Base-by-base conservation (phyloP, 2,797 vertebrate species). In the Crocodylus rhombifer region DNA sequence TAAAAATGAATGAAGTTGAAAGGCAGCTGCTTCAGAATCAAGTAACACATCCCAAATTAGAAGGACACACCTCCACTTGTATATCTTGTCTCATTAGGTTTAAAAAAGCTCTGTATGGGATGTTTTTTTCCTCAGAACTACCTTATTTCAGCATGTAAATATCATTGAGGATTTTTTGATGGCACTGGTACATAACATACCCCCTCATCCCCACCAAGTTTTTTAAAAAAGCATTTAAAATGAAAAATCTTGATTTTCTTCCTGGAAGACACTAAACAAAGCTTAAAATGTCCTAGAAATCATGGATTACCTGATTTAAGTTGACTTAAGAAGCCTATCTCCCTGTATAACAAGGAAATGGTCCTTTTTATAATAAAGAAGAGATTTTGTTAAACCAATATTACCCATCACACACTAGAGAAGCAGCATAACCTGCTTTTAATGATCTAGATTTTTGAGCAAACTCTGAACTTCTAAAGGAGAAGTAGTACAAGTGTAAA, bases 401-500 rank as follows among this genome's bases (percentile, higher is more conserved):
- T 92, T 89, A 28, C 60, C 60, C 83, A n/a, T 17, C 7, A 62
- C 20, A 18, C 4, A 86, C 86, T 82, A 81, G 55, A 83, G 63
- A 91, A 75, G 55, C 82, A 55, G 84, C 85, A 95, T 71, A 96
- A 86, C 51, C 23, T 42, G 60, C 2, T 93, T 95, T 80, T 91
- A 96, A 95, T 60, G 55, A 93, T 14, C 23, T 60, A 30, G 88
- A 92, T 95, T 91, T 95, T 92, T 87, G 82, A 93, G 74, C 91
- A 92, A 97, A 90, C 55, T 8, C 28, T 82, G 82, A 21, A 91
- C 89, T 90, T 95, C 90, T 17, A 83, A 81, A 94, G 91, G 90
- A 91, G 94, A 94, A 96, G 93, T 95, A 92, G 84, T 63, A 88
- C 77, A 74, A 94, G 92, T 92, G 88, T 97, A 96, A 96, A 97